Conservation (phyloP, 2,797 vertebrate species). For the Clamator glandarius region DNA sequence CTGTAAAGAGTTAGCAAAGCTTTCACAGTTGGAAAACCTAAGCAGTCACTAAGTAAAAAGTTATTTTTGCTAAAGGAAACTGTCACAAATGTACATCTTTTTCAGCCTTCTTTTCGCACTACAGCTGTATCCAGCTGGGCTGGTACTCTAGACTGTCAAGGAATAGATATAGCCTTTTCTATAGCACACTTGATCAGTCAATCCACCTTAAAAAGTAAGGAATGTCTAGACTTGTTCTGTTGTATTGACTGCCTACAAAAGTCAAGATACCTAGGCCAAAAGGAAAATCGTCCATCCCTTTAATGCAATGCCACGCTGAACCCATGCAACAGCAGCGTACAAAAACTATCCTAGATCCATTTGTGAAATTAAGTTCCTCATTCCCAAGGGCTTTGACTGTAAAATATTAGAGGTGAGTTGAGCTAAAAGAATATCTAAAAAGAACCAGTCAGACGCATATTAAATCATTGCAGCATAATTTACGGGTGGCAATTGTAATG, state of each 20-base stretch:
- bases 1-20: background rate
- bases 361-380: background rate
- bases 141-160: background rate
- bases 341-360: background rate
- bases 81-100: background rate
- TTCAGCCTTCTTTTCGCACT: background rate
- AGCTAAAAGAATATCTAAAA: slow-evolving; percentile 2
- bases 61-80: background rate
- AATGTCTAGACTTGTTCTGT: background rate
- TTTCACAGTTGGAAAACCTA: background rate
- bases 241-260: background rate
- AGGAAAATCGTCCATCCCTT: background rate
- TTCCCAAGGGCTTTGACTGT: background rate
- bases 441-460: background rate
- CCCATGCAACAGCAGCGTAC: background rate
- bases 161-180: background rate
- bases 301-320: background rate
- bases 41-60: background rate
- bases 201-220: background rate
- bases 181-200: background rate
- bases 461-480: slow-evolving; percentile 33
- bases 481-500: slow-evolving; percentile 19
- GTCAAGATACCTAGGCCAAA: background rate
- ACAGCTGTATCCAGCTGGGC: background rate
- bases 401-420: slow-evolving; percentile 10